Evolutionary conservation across 2,113 vertebrate genomes (phyloP).

Genomic region (Pseudonaja textilis): DNA sequence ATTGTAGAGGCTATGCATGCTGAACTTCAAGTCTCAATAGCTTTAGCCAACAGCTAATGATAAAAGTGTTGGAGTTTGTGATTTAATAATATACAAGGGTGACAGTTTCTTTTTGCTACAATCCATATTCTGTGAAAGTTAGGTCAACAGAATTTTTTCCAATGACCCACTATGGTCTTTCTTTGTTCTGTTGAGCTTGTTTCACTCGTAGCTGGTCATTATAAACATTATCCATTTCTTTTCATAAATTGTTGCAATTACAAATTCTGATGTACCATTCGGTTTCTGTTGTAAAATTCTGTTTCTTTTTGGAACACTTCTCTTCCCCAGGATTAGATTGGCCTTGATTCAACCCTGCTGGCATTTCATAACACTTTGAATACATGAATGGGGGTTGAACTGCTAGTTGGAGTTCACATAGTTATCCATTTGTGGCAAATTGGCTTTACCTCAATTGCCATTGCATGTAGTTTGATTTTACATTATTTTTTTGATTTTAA

Average conservation of each 20-base stretch:
- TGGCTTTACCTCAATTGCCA: not conserved
- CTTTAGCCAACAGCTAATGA: not conserved
- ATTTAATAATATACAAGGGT: not conserved
- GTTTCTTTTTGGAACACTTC: not conserved
- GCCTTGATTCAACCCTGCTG: not conserved
- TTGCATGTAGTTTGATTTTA: not conserved
- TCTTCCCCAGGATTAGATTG: not conserved
- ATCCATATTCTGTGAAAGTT: not conserved
- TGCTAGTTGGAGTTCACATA: not conserved
- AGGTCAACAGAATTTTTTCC: not conserved
- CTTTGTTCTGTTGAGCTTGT: not conserved
- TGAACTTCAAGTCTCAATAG: not conserved
- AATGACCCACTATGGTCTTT: not conserved
- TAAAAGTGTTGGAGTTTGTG: not conserved
- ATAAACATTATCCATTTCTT: not conserved
- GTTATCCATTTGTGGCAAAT: not conserved
- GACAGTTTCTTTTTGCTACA: not conserved
- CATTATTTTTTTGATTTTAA: not conserved
- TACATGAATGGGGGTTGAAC: not conserved
- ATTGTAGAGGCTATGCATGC: not conserved
- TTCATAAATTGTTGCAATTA: not conserved
- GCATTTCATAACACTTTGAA: not conserved
- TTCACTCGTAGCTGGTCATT: not conserved
- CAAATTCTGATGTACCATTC: not conserved
- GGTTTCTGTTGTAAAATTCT: too few species aligned